Evolutionary conservation across 1,140 invertebrate species (phyloP), one percentile per base, ranked within the genome.

Genomic region (Pseudomyrmex cubaensis): DNA sequence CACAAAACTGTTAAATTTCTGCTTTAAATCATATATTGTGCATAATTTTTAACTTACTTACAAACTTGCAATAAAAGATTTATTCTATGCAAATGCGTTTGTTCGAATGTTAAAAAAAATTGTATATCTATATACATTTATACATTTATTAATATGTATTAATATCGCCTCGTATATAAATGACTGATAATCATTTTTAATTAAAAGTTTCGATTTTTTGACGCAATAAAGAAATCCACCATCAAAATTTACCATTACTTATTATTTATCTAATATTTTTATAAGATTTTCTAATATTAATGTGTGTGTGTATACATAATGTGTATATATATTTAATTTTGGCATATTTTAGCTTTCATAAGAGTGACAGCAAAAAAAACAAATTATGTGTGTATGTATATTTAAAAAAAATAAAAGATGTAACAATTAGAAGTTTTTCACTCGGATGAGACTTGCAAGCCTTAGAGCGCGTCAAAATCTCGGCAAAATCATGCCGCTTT

Each of bases 1-100:
- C n/a, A 63, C 62, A 63, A 2, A 63, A 75, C 61, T 82, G n/a
- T 74, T 82, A 62, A 74, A 63, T 82, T 82, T 82, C 54, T 64
- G 46, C 57, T 78, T 59, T 25, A 78, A 78, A 78, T 70, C 64
- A 63, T 54, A 35, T 35, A 59, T 46, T 35, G 4, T 10, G 66
- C 44, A n/a, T 17, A 70, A 25, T 25, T 2, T 25, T 25, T 25
- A 3, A 25, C 25, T 70, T 69, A 10, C 44, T 54, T 20, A 44
- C 52, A 20, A 48, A 80, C 66, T 80, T 35, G 25, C n/a, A 9
- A 59, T n/a, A 67, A 66, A 48, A 57, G 5, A 10, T 70, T 78
- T 70, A 78, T 59, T 77, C 57, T 57, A 69, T 50, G 54, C 12
- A 22, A 10, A 59, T 59, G 44, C 15, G 7, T 78, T 59, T 48